Evolutionary conservation across 1,140 invertebrate genomes (phyloP).

Genomic region (Apocrypta bakeri): DNA sequence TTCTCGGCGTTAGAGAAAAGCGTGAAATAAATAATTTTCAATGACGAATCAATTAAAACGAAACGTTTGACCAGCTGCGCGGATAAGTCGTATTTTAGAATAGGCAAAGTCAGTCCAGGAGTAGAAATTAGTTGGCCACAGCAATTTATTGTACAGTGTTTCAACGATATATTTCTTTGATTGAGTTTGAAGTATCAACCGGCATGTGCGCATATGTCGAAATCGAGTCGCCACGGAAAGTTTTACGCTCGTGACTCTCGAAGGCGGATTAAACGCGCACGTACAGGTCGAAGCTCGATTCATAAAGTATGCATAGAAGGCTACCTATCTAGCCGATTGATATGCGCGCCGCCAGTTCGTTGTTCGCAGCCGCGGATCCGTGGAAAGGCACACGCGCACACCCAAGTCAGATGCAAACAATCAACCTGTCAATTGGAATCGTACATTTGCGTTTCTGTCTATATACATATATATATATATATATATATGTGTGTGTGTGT

Average conservation of each 20-base stretch:
- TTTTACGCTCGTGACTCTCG: not conserved
- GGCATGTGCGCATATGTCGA: conserved; percentile 14
- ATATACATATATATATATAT: too few relatives aligned
- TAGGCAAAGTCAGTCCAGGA: not conserved
- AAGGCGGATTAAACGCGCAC: conserved; percentile 19
- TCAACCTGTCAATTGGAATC: conserved; percentile 62
- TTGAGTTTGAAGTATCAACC: conserved; percentile 24
- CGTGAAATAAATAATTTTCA: conserved; percentile 17
- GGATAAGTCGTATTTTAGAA: too few relatives aligned
- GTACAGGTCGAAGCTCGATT: conserved; percentile 48
- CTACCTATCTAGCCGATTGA: conserved; percentile 58
- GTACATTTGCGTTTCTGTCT: conserved; percentile 34
- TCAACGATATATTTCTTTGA: conserved; percentile 21
- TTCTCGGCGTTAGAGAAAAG: conserved; percentile 43
- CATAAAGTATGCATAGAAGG: conserved; percentile 55
- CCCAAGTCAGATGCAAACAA: conserved; percentile 61
- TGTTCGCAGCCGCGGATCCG: conserved; percentile 54
- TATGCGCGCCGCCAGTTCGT: conserved; percentile 56
- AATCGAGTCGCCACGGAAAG: not conserved
- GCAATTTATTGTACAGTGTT: not conserved
- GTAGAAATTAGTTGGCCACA: not conserved
- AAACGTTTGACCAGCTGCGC: too few relatives aligned
- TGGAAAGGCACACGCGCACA: conserved; percentile 33
- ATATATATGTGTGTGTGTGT: too few relatives aligned
- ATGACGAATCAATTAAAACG: not conserved